These are phyloP conservation scores for Trichacis sp. DNA, from an alignment of 2,888 invertebrate genomes.

Conservation along the genomic window DNA sequence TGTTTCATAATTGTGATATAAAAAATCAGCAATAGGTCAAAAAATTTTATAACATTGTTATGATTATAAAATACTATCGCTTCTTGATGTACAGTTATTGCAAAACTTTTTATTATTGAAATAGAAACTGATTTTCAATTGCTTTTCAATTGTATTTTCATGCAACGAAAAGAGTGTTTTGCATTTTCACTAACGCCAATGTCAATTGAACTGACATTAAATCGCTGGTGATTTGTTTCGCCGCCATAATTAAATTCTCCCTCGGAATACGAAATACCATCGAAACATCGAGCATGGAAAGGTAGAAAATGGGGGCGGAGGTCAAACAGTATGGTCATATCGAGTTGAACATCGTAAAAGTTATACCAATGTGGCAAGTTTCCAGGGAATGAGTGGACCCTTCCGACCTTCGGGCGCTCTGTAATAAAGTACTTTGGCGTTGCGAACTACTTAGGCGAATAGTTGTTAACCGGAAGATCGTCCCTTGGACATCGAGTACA, in stretches of 20 bases:
- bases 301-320: background rate
- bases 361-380: conserved; percentile 36
- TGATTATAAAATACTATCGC: no score
- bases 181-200: conserved; percentile 12
- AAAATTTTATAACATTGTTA: no score
- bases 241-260: conserved; percentile 25
- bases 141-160: no score
- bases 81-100: no score
- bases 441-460: conserved; percentile 33
- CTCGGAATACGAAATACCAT: no score
- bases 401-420: conserved; percentile 23
- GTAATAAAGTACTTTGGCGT: conserved; percentile 37
- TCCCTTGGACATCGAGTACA: conserved; percentile 22
- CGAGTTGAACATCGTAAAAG: conserved; percentile 34
- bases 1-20: no score
- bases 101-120: no score
- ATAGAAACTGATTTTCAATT: no score
- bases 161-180: no score
- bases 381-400: conserved; percentile 34
- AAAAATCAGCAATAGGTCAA: no score
- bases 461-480: conserved; percentile 27
- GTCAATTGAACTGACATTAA: conserved; percentile 30
- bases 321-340: conserved; percentile 5
- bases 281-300: background rate
- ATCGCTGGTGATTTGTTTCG: conserved; percentile 20